These are phyloP conservation scores for Anaspis maculata DNA, from an alignment of 2,888 invertebrate species.

Conservation along the genomic window DNA sequence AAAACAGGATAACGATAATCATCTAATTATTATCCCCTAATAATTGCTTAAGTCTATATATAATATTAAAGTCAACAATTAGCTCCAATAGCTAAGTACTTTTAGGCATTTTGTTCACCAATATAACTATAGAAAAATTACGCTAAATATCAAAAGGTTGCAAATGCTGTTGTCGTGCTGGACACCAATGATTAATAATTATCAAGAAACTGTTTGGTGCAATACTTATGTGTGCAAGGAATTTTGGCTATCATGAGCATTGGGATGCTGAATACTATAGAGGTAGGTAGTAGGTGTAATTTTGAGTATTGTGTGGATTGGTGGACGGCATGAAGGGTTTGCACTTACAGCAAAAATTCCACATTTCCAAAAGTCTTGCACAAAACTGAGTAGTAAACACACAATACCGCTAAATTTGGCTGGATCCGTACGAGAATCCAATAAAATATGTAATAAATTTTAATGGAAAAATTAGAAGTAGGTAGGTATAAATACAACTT, in stretches of 20 bases:
- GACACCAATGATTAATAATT: conserved; percentile 5
- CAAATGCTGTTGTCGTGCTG: conserved; percentile 10
- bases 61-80: conserved; percentile 19
- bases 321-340: no score
- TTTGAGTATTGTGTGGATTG: no score
- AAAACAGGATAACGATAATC: conserved; percentile 17
- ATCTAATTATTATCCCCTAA: conserved; percentile 24
- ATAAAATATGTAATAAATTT: no score
- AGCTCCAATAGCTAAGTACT: conserved; percentile 16
- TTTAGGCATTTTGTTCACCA: conserved; percentile 11
- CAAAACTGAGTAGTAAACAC: no score
- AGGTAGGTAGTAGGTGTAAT: no score
- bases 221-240: not conserved
- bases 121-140: conserved; percentile 8
- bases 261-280: no score
- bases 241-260: no score
- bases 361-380: no score
- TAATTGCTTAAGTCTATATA: conserved; percentile 27
- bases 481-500: not conserved
- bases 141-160: conserved; percentile 14
- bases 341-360: no score
- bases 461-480: not conserved
- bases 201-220: not conserved
- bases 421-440: no score
- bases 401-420: not conserved